phyloP scores from a whole-genome alignment of 2,888 invertebrate genomes.

The Dryadula phaetusa region DNA sequence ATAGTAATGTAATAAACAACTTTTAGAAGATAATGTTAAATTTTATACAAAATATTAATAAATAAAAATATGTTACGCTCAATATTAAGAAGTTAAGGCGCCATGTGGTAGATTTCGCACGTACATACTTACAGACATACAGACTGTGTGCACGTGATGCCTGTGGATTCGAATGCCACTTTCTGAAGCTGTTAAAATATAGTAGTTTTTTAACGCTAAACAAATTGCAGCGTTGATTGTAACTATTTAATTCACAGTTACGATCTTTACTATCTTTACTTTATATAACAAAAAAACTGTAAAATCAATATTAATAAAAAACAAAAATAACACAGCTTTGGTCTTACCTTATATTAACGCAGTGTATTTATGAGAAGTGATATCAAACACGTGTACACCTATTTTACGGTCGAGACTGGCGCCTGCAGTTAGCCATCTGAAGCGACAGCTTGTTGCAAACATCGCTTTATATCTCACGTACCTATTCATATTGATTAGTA shows the following conservation, averaged over 20 bases:
- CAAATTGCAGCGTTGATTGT: no score
- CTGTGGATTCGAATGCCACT: no score
- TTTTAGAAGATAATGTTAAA: no score
- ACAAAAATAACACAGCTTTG: background rate
- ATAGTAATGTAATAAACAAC: no score
- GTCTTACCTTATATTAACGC: constrained; percentile 17
- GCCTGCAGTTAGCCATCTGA: constrained; percentile 38
- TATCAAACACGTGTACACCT: constrained; percentile 54
- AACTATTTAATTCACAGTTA: no score
- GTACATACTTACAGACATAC: background rate
- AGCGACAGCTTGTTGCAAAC: constrained; percentile 28
- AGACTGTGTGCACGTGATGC: background rate
- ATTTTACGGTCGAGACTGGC: constrained; percentile 46
- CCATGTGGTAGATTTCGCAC: background rate
- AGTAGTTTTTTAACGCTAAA: no score
- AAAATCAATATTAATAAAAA: background rate
- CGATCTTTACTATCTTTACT: no score
- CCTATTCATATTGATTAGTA: constrained; percentile 12
- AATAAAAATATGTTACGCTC: no score
- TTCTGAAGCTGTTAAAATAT: no score
- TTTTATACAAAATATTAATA: no score
- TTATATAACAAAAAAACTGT: background rate
- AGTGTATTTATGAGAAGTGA: constrained; percentile 52
- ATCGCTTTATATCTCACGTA: constrained; percentile 23
- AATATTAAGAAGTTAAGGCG: background rate